These are phyloP conservation scores for Phyllotreta cruciferae DNA, from an alignment of 2,888 invertebrate genomes.

Conservation along the genomic window DNA sequence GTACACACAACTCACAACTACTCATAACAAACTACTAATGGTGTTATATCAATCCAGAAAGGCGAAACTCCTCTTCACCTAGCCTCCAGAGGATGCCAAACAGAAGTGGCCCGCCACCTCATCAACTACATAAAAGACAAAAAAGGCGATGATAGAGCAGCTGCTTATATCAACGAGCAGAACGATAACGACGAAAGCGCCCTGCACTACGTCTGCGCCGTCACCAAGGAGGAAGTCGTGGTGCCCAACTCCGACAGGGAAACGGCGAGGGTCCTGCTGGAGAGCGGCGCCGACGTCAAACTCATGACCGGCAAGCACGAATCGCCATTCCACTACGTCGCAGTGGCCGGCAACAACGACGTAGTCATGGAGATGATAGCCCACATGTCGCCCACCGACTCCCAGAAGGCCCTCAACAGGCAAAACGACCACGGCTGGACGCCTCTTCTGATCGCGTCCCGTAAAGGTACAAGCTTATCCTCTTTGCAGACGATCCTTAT, in stretches of 20 bases:
- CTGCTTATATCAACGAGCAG: constrained; percentile 84
- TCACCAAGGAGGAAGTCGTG: constrained; percentile 78
- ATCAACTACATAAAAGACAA: constrained; percentile 82
- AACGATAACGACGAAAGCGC: constrained; percentile 94
- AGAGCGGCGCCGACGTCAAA: constrained; percentile 90
- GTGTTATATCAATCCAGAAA: constrained; percentile 63
- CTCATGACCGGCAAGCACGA: constrained; percentile 87
- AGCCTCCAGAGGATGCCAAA: constrained; percentile 85
- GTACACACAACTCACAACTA: constrained; percentile 28
- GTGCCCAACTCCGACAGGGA: constrained; percentile 80
- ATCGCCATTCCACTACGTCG: constrained; percentile 95
- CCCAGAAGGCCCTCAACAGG: constrained; percentile 93
- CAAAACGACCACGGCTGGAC: constrained; percentile 97
- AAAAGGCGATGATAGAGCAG: constrained; percentile 78
- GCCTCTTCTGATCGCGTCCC: constrained; percentile 93
- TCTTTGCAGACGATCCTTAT: constrained; percentile 5
- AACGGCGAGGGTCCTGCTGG: constrained; percentile 86
- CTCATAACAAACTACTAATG: not conserved
- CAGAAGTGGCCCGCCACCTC: constrained; percentile 85
- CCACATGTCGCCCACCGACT: constrained; percentile 86
- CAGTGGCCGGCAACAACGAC: constrained; percentile 94
- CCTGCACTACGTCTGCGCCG: constrained; percentile 92
- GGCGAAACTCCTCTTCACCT: constrained; percentile 97
- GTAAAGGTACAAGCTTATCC: too few species aligned
- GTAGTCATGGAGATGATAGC: constrained; percentile 93